These are phyloP conservation scores for Drosophila anomelani DNA, from an alignment of 2,888 invertebrate genomes.

Conservation along the genomic window DNA sequence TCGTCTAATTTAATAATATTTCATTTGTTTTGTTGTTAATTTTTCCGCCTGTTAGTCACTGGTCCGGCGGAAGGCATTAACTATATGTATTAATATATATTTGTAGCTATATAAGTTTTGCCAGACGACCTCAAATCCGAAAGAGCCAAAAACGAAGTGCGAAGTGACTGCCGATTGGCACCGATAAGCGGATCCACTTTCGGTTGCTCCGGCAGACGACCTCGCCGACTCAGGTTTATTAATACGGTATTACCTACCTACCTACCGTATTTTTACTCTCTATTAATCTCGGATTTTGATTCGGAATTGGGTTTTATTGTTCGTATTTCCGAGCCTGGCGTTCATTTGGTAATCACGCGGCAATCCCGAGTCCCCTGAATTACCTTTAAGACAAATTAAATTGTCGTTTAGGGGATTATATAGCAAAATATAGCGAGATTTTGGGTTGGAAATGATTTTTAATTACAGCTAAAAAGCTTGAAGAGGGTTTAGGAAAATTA, in stretches of 20 bases:
- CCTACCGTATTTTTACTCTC: conserved; percentile 5
- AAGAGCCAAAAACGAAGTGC: conserved; percentile 52
- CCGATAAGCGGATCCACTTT: conserved; percentile 59
- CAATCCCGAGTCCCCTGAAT: conserved; percentile 16
- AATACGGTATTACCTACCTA: conserved; percentile 36
- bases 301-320: not conserved
- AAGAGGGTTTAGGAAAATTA: not conserved
- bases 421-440: not conserved
- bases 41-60: conserved; percentile 67
- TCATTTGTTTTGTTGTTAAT: conserved; percentile 58
- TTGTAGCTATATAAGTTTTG: conserved; percentile 54
- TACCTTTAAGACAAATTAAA: conserved; percentile 35
- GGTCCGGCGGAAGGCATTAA: conserved; percentile 42
- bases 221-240: conserved; percentile 45
- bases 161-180: conserved; percentile 45
- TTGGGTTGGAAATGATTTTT: not conserved
- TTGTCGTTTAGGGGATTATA: not conserved
- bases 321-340: not conserved
- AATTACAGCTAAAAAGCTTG: not conserved
- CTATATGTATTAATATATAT: conserved; percentile 12
- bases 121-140: conserved; percentile 56
- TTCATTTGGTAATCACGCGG: conserved; percentile 54
- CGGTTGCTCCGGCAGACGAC: conserved; percentile 61
- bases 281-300: conserved; percentile 27
- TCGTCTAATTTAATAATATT: conserved; percentile 49